These are phyloP conservation scores for Ornithorhynchus anatinus DNA, from an alignment of 2,113 vertebrate species.

Conservation along the genomic window DNA sequence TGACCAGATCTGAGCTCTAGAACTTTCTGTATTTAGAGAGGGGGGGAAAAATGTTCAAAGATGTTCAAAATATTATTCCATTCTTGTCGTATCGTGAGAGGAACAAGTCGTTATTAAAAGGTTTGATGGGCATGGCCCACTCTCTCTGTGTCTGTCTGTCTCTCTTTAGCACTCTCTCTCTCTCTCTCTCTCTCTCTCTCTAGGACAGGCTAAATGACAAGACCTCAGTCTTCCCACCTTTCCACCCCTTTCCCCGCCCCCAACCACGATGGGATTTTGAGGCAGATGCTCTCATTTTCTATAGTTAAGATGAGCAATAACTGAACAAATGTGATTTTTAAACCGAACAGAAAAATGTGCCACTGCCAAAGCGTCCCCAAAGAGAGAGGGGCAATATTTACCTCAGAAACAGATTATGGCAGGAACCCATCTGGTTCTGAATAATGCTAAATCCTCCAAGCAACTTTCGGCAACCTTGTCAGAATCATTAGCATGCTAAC, in stretches of 20 bases:
- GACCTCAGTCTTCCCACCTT: not conserved
- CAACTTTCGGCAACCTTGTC: slow-evolving; percentile 30
- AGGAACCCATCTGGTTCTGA: slow-evolving; percentile 51
- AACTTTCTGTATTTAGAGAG: no score
- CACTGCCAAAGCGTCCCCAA: slow-evolving; percentile 20
- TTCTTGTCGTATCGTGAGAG: no score
- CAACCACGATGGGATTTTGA: not conserved
- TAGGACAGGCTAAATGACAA: not conserved
- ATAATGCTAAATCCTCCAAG: slow-evolving; percentile 40
- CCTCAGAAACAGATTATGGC: slow-evolving; percentile 34
- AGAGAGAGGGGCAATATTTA: slow-evolving; percentile 54
- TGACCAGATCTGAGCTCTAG: no score
- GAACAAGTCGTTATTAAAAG: no score
- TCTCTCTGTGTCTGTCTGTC: not conserved
- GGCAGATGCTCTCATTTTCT: slow-evolving; percentile 14
- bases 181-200: not conserved
- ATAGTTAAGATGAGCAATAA: slow-evolving; percentile 26
- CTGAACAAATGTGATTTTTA: slow-evolving; percentile 37
- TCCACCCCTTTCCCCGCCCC: not conserved
- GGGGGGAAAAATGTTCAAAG: no score
- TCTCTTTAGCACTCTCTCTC: not conserved
- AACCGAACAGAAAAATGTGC: slow-evolving; percentile 39
- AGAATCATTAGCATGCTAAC: slow-evolving; percentile 57
- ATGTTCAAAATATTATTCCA: no score
- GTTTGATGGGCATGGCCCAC: not conserved